Base-by-base conservation (phyloP, 2,888 invertebrate genomes). In the Apodemia zela region DNA sequence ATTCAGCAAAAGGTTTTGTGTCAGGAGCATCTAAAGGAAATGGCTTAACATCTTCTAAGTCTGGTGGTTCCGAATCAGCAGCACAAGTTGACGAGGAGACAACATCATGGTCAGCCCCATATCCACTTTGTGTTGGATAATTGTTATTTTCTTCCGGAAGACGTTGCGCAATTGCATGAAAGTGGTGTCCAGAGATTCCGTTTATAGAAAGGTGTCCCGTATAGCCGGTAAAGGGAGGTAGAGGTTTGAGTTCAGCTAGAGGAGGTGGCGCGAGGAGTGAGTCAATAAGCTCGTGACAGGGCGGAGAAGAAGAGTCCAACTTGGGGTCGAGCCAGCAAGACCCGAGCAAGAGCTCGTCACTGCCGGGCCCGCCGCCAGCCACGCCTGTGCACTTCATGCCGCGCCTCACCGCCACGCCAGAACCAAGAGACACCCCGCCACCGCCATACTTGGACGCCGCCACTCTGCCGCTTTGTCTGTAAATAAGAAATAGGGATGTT, bases 161-260 rank as follows among this genome's bases (percentile, higher is more conserved):
- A 64, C 95, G 92, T 80, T 95, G 95, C 0, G 97, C 96, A 80
- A 97, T 96, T 72, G 96, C 95, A 81, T 97, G 96, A 81, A 96
- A 97, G 80, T 97, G 97, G 80, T 96, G 97, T 1, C 97, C 97
- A 62, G 96, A 96, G 75, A 97, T 97, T 63, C 97, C 97, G 85
- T 97, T 97, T 82, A 97, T 97, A 72, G 96, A 96, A 66, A 97
- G 89, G 75, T 97, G 96, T 1, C 96, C 96, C 18, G 97, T 96
- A 85, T 97, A 97, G 35, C 95, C 96, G 58, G 96, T 96, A 83
- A 97, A 97, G 6, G 97, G 97, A 5, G 97, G 97, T 72, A 97
- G 89, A 11, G 90, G 89, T 79, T 97, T 97, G 68, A 97, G 92
- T 78, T 97, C 97, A 45, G 97, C 96, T 68, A 97, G 92, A 61